Conservation (phyloP, 2,797 vertebrate species). For the Platalea minor region DNA sequence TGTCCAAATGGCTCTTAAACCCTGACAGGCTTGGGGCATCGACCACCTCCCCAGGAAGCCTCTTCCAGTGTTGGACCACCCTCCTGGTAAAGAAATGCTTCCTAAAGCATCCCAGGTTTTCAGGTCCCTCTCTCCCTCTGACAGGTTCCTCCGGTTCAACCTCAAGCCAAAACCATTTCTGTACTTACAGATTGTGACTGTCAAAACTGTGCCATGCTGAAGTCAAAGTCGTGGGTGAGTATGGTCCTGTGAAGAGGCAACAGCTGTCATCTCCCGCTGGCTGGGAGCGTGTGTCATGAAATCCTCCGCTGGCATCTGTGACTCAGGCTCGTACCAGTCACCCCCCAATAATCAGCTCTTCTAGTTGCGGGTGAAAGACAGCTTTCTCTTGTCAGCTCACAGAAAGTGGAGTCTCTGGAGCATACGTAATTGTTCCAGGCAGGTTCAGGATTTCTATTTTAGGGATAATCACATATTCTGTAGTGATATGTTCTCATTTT, state of each 20-base stretch:
- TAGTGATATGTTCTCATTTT: background rate
- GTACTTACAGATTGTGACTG: background rate
- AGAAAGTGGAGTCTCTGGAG: background rate
- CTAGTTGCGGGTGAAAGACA: background rate
- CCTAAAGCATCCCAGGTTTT: background rate
- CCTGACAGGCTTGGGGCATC: background rate
- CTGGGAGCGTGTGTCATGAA: background rate
- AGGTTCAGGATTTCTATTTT: conserved; percentile 5
- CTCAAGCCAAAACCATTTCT: background rate
- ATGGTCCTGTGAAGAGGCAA: background rate
- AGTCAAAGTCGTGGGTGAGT: background rate
- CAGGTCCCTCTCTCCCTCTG: background rate
- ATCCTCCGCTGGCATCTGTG: background rate
- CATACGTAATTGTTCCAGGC: background rate
- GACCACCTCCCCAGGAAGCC: background rate
- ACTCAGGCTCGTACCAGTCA: background rate
- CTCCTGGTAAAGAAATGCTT: background rate
- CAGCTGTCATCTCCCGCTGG: background rate
- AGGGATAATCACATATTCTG: background rate
- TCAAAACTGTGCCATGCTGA: background rate
- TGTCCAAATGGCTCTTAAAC: background rate
- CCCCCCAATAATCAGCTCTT: background rate
- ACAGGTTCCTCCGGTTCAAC: accelerated
- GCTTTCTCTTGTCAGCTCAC: background rate
- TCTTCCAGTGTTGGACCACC: background rate